phyloP scores from a whole-genome alignment of 2,113 vertebrate species.

The Datnioides undecimradiatus region DNA sequence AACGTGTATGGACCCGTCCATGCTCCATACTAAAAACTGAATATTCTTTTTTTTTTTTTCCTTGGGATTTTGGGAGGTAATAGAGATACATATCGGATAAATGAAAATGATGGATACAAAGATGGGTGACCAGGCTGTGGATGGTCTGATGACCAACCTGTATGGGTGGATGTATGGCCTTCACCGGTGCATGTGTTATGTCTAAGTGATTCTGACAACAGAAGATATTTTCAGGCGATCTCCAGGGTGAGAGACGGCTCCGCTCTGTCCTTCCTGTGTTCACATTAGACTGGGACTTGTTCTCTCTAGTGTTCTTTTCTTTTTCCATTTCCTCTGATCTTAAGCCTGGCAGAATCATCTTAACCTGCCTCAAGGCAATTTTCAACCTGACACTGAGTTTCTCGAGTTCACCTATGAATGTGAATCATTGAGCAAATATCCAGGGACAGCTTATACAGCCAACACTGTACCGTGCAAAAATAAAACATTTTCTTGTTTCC shows the following conservation, averaged over 20 bases:
- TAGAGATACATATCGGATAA: no score
- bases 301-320: conserved; percentile 64
- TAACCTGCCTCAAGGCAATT: conserved; percentile 76
- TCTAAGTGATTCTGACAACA: conserved; percentile 62
- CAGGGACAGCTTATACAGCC: conserved; percentile 55
- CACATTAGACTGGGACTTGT: conserved; percentile 74
- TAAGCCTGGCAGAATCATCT: conserved; percentile 74
- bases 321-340: conserved; percentile 76
- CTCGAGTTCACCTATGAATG: conserved; percentile 66
- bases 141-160: neutral
- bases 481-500: conserved; percentile 13
- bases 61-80: neutral
- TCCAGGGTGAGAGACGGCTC: conserved; percentile 59
- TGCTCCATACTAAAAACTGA: neutral
- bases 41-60: neutral
- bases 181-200: conserved; percentile 35
- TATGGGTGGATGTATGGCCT: neutral
- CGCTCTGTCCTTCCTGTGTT: conserved; percentile 67
- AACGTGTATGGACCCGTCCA: neutral
- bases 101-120: neutral
- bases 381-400: conserved; percentile 70
- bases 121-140: neutral
- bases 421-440: conserved; percentile 66
- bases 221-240: conserved; percentile 55
- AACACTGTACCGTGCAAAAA: conserved; percentile 12